Percentiles rank a stretch among this genome's conserved stretches.
phyloP scores from a whole-genome alignment of 1,140 invertebrate genomes.

The Meloidogyne chitwoodi region DNA sequence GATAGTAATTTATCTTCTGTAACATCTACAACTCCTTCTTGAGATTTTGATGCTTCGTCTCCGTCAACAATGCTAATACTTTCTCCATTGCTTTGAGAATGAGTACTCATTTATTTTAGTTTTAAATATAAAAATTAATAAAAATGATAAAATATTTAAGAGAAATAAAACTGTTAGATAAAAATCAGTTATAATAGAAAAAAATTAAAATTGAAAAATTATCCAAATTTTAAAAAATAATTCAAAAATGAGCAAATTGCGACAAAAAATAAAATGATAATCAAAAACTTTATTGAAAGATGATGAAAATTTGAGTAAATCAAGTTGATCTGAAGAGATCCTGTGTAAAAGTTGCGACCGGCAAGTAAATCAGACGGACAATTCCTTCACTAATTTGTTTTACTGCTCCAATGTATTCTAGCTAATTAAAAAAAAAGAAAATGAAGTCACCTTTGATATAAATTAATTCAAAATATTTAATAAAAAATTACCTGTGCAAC shows the following conservation, averaged over 20 bases:
- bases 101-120: background rate
- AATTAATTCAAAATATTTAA: no score
- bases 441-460: background rate
- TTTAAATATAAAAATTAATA: background rate
- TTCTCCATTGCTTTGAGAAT: conserved; percentile 8
- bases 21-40: background rate
- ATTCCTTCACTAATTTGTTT: background rate
- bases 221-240: background rate
- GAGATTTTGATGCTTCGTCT: background rate
- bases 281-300: background rate
- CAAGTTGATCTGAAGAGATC: background rate
- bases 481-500: background rate
- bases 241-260: background rate
- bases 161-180: background rate
- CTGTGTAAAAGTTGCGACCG: background rate
- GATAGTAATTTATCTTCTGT: background rate
- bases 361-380: conserved; percentile 24
- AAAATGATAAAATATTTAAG: background rate
- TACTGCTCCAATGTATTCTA: conserved; percentile 28
- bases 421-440: background rate
- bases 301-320: background rate
- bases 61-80: background rate
- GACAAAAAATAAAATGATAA: background rate
- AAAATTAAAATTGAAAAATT: no score
- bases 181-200: background rate